phyloP scores from a whole-genome alignment of 2,797 vertebrate species.

The Serranus cabrilla region DNA sequence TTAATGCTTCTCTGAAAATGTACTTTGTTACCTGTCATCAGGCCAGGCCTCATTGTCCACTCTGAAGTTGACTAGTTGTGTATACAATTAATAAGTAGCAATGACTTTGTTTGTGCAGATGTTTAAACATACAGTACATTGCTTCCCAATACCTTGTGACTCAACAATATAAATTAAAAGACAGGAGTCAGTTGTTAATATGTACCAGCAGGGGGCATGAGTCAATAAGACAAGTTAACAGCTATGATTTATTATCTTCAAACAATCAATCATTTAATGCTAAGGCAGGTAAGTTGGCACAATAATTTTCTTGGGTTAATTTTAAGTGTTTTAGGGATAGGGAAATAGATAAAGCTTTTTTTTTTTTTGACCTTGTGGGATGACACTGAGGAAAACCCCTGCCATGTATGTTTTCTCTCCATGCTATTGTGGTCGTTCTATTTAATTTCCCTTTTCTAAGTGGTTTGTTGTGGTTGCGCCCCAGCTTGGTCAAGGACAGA shows the following conservation, averaged over 20 bases:
- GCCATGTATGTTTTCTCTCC: conserved; percentile 64
- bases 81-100: background rate
- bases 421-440: conserved; percentile 73
- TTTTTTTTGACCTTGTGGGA: conserved; percentile 71
- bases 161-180: background rate
- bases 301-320: conserved; percentile 24
- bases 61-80: no score
- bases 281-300: conserved; percentile 9
- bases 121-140: background rate
- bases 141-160: background rate
- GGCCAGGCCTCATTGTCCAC: no score
- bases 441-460: conserved; percentile 81
- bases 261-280: conserved; percentile 17
- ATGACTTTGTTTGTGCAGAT: background rate
- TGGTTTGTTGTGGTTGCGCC: conserved; percentile 78
- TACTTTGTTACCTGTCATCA: no score
- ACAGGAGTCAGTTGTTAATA: conserved; percentile 10
- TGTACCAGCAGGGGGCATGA: conserved; percentile 74
- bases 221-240: conserved; percentile 41
- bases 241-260: conserved; percentile 34
- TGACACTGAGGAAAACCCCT: conserved; percentile 75
- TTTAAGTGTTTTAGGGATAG: conserved; percentile 16
- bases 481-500: conserved; percentile 75
- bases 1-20: background rate
- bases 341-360: conserved; percentile 26